Conservation (phyloP, 2,888 invertebrate species). For the Tetramorium bicarinatum region DNA sequence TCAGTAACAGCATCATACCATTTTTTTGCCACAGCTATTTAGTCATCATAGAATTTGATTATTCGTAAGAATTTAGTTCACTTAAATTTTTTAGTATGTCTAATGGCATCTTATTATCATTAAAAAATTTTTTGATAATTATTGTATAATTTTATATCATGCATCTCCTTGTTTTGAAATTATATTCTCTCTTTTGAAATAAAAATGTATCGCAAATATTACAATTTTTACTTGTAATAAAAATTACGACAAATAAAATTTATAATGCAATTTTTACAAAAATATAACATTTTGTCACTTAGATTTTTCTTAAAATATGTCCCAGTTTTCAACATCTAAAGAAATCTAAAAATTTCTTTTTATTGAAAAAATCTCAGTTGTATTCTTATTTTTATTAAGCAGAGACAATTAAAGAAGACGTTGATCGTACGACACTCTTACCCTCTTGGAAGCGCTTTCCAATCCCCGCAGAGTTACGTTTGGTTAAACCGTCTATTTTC, state of each 20-base stretch:
- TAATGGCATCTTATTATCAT: background rate
- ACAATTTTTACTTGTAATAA: background rate
- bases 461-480: slow-evolving; percentile 10
- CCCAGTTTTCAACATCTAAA: background rate
- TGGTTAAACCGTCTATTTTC: slow-evolving; percentile 68
- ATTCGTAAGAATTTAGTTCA: background rate
- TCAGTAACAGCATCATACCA: background rate
- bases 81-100: background rate
- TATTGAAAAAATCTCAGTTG: background rate
- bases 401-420: slow-evolving; percentile 53
- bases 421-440: slow-evolving; percentile 70
- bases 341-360: background rate
- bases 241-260: background rate
- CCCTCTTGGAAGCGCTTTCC: slow-evolving; percentile 65
- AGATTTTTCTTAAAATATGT: background rate
- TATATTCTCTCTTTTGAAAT: background rate
- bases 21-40: background rate
- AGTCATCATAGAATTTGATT: background rate
- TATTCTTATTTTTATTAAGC: background rate
- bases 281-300: background rate
- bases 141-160: background rate
- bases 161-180: background rate
- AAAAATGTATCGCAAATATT: background rate
- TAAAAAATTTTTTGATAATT: background rate
- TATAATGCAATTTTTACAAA: background rate